Evolutionary conservation across 2,113 vertebrate species (phyloP).

Genomic region (Diadophis punctatus): DNA sequence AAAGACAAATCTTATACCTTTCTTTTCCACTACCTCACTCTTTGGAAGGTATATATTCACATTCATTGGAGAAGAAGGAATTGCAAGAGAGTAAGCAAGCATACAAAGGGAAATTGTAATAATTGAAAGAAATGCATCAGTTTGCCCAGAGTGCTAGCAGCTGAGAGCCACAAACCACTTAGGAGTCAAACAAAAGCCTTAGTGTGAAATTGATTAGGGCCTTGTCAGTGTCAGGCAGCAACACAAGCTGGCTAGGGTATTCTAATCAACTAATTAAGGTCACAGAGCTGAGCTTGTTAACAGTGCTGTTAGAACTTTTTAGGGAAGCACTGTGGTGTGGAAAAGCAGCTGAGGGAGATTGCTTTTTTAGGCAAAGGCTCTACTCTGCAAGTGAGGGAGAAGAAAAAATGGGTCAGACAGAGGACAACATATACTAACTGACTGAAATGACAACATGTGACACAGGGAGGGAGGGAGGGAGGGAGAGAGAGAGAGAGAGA

Average conservation of each 20-base stretch:
- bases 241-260: background rate
- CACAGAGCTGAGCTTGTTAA: background rate
- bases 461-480: background rate
- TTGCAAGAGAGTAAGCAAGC: background rate
- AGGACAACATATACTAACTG: background rate
- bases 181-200: background rate
- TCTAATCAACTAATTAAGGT: background rate
- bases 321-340: background rate
- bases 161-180: background rate
- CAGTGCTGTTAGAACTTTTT: background rate
- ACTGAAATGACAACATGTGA: background rate
- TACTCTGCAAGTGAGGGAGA: background rate
- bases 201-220: background rate
- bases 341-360: background rate
- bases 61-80: background rate
- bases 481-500: background rate
- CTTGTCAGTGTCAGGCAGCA: background rate
- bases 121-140: background rate
- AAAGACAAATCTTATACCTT: background rate
- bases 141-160: background rate
- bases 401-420: background rate
- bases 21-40: background rate
- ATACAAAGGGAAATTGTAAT: background rate
- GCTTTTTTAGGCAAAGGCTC: background rate
- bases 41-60: background rate